Evolutionary conservation across 2,113 vertebrate species (phyloP), one percentile per base, ranked within the genome.

Genomic region (Dinomys branickii): DNA sequence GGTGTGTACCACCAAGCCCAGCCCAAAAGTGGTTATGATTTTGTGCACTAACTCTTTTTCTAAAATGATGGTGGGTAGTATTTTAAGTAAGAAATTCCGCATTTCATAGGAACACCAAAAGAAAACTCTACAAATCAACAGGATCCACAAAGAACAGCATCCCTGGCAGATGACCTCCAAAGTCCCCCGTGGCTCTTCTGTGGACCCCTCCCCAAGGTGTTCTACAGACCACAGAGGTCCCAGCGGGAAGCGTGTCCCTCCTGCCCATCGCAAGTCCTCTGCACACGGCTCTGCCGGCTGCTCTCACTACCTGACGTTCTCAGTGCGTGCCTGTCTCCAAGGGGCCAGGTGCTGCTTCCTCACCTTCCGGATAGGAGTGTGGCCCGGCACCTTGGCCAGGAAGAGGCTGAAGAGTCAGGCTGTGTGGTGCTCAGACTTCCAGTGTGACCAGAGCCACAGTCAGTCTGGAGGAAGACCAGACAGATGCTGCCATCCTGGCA

Each of bases 201-300:
- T 0, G 13, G 61, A 16, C 0, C 2, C 54, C 59, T 2, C 24
- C 73, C 91, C 13, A 20, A 0, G n/a, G 91, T 1, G 0, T 0
- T 17, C 33, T 41, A 3, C 0, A 5, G 54, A 12, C 50, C 58
- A 4, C 7, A 0, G 0, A 11, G 54, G 2, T 0, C 63, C 44
- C 33, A 38, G 16, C 0, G 26, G 30, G 61, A 33, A 54, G 33
- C 28, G 20, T 19, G 7, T 5, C 7, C 30, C 56, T 47, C 28
- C 11, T 2, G 30, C 52, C 56, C 0, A 12, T 28, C 30, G 3
- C 35, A 7, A 44, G 38, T 59, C 41, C 63, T 7, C 16, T 30
- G 10, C 6, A 4, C 22, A 44, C 52, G 13, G 5, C 44, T 41
- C 58, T 50, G 14, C 7, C 9, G n/a, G 28, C 73, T 50, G 38